A percentile compares a stretch with the other conserved stretches of the same genome.
phyloP scores from a whole-genome alignment of 2,113 vertebrate genomes.

The Poeciliopsis retropinna region DNA sequence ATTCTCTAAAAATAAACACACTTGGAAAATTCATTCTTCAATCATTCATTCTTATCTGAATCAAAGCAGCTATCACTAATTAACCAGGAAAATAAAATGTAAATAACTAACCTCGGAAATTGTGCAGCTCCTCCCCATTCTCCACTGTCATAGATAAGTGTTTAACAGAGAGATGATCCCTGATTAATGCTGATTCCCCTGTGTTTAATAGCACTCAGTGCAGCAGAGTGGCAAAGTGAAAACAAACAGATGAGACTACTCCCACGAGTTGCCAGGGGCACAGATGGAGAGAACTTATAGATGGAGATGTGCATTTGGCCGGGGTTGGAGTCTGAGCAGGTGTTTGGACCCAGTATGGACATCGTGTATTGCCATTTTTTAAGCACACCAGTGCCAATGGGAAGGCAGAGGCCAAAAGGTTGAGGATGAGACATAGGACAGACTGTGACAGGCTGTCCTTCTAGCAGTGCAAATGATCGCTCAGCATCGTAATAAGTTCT shows the following conservation, averaged over 20 bases:
- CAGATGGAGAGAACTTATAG: constrained; percentile 74
- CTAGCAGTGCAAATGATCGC: constrained; percentile 28
- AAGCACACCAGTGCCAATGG: constrained; percentile 39
- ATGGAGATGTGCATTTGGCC: constrained; percentile 65
- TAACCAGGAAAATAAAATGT: constrained; percentile 40
- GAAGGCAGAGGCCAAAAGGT: constrained; percentile 39
- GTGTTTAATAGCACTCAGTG: constrained; percentile 68
- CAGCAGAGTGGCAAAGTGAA: constrained; percentile 65
- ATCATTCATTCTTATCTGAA: constrained; percentile 10
- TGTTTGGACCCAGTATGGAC: constrained; percentile 70
- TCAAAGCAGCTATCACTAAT: constrained; percentile 32
- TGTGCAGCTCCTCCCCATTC: constrained; percentile 44
- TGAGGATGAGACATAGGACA: constrained; percentile 43
- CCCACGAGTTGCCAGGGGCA: constrained; percentile 55
- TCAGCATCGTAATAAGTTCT: constrained; percentile 5
- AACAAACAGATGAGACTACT: constrained; percentile 75
- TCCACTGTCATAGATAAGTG: constrained; percentile 31
- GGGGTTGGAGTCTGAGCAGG: constrained; percentile 59
- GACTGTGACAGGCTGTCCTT: constrained; percentile 40
- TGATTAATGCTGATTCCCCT: constrained; percentile 64
- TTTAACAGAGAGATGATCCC: constrained; percentile 60
- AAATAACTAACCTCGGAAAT: constrained; percentile 58
- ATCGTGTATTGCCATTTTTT: constrained; percentile 51
- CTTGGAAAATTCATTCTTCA: not conserved
- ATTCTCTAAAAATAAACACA: not conserved